phyloP scores from a whole-genome alignment of 2,888 invertebrate species.

The Limnephilus auricula region DNA sequence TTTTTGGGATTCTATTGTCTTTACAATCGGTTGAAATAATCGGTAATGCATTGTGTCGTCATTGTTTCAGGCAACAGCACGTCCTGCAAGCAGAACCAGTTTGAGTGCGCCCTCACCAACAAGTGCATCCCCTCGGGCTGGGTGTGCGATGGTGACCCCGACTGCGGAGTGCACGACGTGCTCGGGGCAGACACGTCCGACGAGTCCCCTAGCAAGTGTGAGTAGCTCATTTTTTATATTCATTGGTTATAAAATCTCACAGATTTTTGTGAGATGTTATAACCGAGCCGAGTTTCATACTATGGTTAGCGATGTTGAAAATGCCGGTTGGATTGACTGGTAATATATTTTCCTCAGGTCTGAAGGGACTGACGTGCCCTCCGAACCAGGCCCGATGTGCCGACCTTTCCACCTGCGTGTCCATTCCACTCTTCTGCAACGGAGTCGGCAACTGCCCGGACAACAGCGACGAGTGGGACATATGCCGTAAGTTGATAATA shows the following conservation, averaged over 20 bases:
- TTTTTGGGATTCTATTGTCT: too few relatives aligned
- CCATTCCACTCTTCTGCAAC: constrained; percentile 82
- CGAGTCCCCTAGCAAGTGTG: constrained; percentile 83
- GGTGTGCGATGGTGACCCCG: constrained; percentile 87
- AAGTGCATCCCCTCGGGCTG: constrained; percentile 87
- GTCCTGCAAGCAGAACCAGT: constrained; percentile 83
- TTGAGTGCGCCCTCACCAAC: constrained; percentile 83
- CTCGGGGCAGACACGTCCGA: constrained; percentile 80
- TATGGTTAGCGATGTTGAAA: too few relatives aligned
- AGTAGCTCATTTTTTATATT: background rate
- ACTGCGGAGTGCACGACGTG: constrained; percentile 81
- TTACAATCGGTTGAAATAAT: too few relatives aligned
- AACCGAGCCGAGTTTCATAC: too few relatives aligned
- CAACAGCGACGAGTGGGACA: constrained; percentile 84
- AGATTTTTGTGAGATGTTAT: too few relatives aligned
- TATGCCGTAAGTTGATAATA: constrained; percentile 77
- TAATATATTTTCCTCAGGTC: constrained; percentile 72
- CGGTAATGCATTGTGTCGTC: constrained; percentile 34
- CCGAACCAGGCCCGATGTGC: constrained; percentile 84
- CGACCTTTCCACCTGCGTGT: constrained; percentile 78
- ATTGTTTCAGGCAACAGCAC: constrained; percentile 74
- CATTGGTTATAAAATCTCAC: too few relatives aligned
- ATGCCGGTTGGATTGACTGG: background rate
- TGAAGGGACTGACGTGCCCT: constrained; percentile 80
- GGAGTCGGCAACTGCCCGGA: constrained; percentile 82